Evolutionary conservation across 2,113 vertebrate genomes (phyloP), one percentile per base, ranked within the genome.

Genomic region (Collichthys lucidus): DNA sequence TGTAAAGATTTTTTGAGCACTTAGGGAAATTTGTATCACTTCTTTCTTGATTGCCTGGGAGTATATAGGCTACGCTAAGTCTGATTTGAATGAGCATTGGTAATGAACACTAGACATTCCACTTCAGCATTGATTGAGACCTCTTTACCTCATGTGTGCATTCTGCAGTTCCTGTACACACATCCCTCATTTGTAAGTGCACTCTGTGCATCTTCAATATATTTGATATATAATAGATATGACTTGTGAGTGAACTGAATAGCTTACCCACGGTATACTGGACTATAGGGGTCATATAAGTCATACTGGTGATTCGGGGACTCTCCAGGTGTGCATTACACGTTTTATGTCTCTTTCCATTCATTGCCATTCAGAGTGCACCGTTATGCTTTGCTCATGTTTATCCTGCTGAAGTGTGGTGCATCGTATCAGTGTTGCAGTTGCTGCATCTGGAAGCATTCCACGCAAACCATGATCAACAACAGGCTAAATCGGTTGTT

Each of bases 361-460:
- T 63, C 46, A 65, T 12, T 22, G 22, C 24, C 19, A 5, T 31
- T 50, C 35, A 56, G n/a, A 26, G 67, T 80, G 9, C 49, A 15
- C 64, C 63, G 8, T 44, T 44, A 56, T 68, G 29, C 46, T 57
- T 50, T 47, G 47, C 63, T 61, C 44, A 62, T 79, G 50, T 76
- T 56, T 76, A 52, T 69, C 24, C 64, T 40, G 9, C 70, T 53
- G 19, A 60, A 72, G 50, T 50, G 61, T 46, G 59, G 49, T 42
- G 52, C 74, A 46, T 49, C 53, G 60, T 76, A 60, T 88, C 77
- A 60, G 42, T 31, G 40, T 76, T 22, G 74, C 63, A 35, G 49
- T 67, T 53, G 29, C 66, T 71, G 78, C 89, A 87, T 92, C 86
- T 93, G 90, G 87, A 93, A 88, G 71, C 70, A 50, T 87, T 91